phyloP scores from a whole-genome alignment of 2,797 vertebrate genomes.

The Pseudochaenichthys georgianus region DNA sequence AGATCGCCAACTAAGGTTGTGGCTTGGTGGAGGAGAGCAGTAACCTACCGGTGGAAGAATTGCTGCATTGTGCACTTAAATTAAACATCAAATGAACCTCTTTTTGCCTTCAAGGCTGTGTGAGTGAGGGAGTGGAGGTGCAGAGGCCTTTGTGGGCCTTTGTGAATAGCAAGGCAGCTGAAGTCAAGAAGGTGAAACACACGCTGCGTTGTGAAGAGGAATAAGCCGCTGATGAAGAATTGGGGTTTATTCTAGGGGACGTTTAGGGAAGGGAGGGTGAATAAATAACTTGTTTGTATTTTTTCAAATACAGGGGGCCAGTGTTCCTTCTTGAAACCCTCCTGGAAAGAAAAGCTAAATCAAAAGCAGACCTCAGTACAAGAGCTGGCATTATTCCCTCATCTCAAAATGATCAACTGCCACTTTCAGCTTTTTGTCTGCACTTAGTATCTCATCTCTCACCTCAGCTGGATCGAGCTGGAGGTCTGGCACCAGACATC shows the following conservation, averaged over 20 bases:
- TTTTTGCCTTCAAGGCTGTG: slow-evolving; percentile 35
- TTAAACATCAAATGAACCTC: slow-evolving; percentile 56
- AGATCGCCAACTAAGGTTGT: slow-evolving; percentile 38
- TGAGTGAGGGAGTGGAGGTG: slow-evolving; percentile 34
- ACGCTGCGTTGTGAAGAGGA: slow-evolving; percentile 66
- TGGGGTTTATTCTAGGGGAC: slow-evolving; percentile 28
- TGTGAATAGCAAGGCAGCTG: slow-evolving; percentile 38
- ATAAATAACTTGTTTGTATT: slow-evolving; percentile 60
- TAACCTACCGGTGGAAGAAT: slow-evolving; percentile 40
- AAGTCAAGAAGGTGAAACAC: slow-evolving; percentile 50
- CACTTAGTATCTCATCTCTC: slow-evolving; percentile 72
- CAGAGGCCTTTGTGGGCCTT: slow-evolving; percentile 22
- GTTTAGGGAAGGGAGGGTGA: slow-evolving; percentile 25
- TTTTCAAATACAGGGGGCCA: slow-evolving; percentile 26
- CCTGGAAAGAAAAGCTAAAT: slow-evolving; percentile 41
- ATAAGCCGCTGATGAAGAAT: slow-evolving; percentile 52
- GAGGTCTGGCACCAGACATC: slow-evolving; percentile 72
- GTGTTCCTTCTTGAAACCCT: slow-evolving; percentile 47
- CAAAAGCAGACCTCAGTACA: slow-evolving; percentile 52
- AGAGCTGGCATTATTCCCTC: slow-evolving; percentile 28
- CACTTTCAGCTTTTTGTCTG: slow-evolving; percentile 64
- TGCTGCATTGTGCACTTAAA: slow-evolving; percentile 47
- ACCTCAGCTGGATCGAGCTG: slow-evolving; percentile 58
- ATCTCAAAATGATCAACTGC: slow-evolving; percentile 60
- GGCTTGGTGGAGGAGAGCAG: slow-evolving; percentile 41